Evolutionary conservation across 2,113 vertebrate genomes (phyloP), one percentile per base, ranked within the genome.

Genomic region (Axis porcinus): DNA sequence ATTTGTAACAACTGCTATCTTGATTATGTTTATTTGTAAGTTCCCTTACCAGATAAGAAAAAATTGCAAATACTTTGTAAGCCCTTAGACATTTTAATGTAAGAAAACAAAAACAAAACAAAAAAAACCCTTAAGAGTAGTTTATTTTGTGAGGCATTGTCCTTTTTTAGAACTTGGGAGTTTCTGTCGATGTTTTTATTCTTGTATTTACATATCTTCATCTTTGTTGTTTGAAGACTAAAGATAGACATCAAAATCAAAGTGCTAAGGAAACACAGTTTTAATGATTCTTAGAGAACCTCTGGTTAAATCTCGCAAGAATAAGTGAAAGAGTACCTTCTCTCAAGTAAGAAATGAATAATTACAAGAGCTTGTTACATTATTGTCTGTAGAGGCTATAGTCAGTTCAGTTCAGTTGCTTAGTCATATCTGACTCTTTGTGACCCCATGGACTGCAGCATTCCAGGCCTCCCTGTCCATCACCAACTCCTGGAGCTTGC

Each of bases 221-320:
- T 95, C 43, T 94, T 97, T 96, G 45, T 81, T 94, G 3, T 85
- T 85, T 95, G 5, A 93, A 91, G 33, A 83, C 30, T 90, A 50
- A 89, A 89, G 47, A 88, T 88, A 95, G 50, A 30, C 64, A 83
- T 97, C 74, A 97, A 87, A 94, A 95, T 97, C 25, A 94, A 88
- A 98, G n/a, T 97, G 58, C 70, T 84, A 57, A 85, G 55, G 52
- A 97, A 88, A 81, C 7, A 93, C 14, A 89, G 85, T 83, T 89
- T 95, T 96, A 93, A 78, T 95, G 64, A 94, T 87, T n/a, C 55
- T 93, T 94, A 83, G 50, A 83, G 40, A 93, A 82, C 55, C 15
- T 97, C 57, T 95, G 82, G 33, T 91, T 25, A 93, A 57, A 94
- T 95, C n/a, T 81, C 79, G 79, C 8, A 97, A 82, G 50, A 50